Evolutionary conservation across 2,888 invertebrate species (phyloP).

Genomic region (Thyatira batis): DNA sequence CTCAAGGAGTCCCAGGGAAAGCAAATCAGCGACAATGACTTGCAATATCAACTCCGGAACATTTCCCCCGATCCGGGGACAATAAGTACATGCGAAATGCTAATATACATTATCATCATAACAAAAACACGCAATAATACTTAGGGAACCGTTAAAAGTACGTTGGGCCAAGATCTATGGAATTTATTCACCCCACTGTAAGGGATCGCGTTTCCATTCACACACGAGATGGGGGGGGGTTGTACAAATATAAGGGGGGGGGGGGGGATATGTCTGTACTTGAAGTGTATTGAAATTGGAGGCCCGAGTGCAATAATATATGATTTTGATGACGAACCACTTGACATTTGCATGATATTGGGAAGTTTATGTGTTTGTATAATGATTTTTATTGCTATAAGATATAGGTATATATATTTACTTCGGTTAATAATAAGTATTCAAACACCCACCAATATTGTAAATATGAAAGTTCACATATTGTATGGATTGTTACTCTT

Average conservation of each 20-base stretch:
- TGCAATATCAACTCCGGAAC: background rate
- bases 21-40: background rate
- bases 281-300: slow-evolving; percentile 42
- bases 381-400: too few relatives aligned
- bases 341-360: slow-evolving; percentile 8
- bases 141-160: slow-evolving; percentile 60
- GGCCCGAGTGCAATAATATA: slow-evolving; percentile 27
- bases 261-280: slow-evolving; percentile 32
- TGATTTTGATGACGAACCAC: slow-evolving; percentile 31
- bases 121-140: slow-evolving; percentile 53
- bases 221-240: slow-evolving; percentile 31
- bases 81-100: slow-evolving; percentile 12
- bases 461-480: too few relatives aligned
- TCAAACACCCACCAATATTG: too few relatives aligned
- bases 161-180: slow-evolving; percentile 55
- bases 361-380: background rate
- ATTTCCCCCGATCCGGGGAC: background rate
- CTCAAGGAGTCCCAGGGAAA: background rate
- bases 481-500: too few relatives aligned
- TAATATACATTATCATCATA: slow-evolving; percentile 48
- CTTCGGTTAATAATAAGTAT: too few relatives aligned
- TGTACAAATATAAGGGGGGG: too few relatives aligned
- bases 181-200: slow-evolving; percentile 59
- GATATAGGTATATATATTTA: too few relatives aligned
- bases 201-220: slow-evolving; percentile 55